Evolutionary conservation across 2,113 vertebrate species (phyloP), one percentile per base, ranked within the genome.

Genomic region (Cyphomyrus discorhynchus): DNA sequence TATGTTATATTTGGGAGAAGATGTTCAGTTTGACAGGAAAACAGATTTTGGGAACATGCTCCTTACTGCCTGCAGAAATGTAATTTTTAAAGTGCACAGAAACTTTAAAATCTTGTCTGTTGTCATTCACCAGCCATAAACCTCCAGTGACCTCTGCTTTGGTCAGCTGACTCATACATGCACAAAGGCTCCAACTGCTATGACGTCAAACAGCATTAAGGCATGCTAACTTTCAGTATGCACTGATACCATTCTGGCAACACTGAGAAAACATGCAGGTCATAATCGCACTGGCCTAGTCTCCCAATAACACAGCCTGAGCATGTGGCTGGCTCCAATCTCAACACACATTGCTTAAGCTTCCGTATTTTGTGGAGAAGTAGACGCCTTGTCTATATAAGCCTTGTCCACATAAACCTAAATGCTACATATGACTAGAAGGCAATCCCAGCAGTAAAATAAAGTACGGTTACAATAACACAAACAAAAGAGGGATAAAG

Each of bases 401-500:
- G 74, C 13, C 35, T 77, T 77, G 27, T 77, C 74, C 74, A 42
- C 35, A 77, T 77, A 77, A 77, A 39, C 74, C 35, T 77, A 77
- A 77, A 39, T 7, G 74, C 74, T 77, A 24, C 39, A 62, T 62
- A 50, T 47, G 31, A 45, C 49, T 35, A 27, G 88, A 56, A 15
- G 56, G 50, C 24, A 31, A 35, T 82, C 13, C 46, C 27, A 21
- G 13, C 66, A 46, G 24, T 46, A 45, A 87, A 87, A 39, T 42
- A 27, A 56, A 82, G 56, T 24, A 66, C 2, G 42, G 42, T 53
- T 52, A 86, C 42, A 85, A 11, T 85, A 27, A 27, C 49, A 50
- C 21, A 53, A 46, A 88, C 42, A 89, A 89, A 89, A 89, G 21
- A 42, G 49, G 35, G 53, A 53, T 77, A 89, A 83, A 47, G 9